A percentile compares a stretch with the other conserved stretches of the same genome.
Evolutionary conservation across 2,113 vertebrate species (phyloP).

Genomic region (Nanger granti): DNA sequence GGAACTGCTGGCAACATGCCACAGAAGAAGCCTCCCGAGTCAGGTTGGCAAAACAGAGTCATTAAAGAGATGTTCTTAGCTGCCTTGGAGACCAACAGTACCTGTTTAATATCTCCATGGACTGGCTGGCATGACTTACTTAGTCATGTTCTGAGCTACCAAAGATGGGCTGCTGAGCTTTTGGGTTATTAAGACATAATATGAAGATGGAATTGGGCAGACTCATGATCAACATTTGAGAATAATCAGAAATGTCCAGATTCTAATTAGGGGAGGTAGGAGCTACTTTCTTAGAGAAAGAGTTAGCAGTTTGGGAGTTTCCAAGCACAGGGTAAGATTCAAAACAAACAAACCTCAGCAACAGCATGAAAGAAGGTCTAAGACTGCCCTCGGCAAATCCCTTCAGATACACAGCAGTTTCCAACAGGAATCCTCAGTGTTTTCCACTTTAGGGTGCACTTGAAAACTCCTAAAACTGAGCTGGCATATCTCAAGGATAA

Average conservation of each 20-base stretch:
- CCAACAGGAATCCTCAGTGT: background rate
- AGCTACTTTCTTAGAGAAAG: background rate
- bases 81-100: background rate
- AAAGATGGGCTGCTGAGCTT: background rate
- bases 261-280: background rate
- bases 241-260: background rate
- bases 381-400: background rate
- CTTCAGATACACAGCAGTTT: background rate
- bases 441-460: background rate
- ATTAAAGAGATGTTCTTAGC: background rate
- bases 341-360: background rate
- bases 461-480: constrained; percentile 2
- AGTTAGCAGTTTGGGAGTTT: background rate
- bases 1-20: background rate
- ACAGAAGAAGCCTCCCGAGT: background rate
- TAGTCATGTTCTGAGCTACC: background rate
- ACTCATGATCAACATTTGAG: background rate
- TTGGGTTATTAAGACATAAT: background rate
- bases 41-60: background rate
- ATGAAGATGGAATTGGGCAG: background rate
- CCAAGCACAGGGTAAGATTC: background rate
- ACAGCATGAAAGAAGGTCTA: background rate
- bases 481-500: background rate
- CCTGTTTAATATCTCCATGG: background rate
- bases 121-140: background rate